These are phyloP conservation scores for Poecilia gillii DNA, from an alignment of 2,797 vertebrate genomes.

Conservation along the genomic window DNA sequence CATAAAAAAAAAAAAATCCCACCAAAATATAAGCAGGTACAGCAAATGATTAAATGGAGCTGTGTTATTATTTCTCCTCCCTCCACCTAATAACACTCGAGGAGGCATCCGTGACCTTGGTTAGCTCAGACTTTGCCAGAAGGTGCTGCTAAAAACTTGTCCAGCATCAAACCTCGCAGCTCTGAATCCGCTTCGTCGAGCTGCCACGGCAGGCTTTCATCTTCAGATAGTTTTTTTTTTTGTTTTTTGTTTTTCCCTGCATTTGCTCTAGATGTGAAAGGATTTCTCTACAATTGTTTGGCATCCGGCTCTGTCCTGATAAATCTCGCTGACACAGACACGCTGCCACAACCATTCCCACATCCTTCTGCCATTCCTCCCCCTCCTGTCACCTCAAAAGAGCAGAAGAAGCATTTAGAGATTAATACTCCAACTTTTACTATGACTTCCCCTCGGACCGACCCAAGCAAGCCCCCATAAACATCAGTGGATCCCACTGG, in stretches of 20 bases:
- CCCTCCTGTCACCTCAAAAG: constrained; percentile 37
- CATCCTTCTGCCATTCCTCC: constrained; percentile 35
- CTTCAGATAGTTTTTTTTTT: constrained; percentile 60
- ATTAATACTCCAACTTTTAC: constrained; percentile 56
- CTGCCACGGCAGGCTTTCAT: constrained; percentile 70
- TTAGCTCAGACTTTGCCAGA: constrained; percentile 18
- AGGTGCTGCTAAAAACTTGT: constrained; percentile 63
- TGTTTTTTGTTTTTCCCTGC: constrained; percentile 57
- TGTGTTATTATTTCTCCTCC: background rate
- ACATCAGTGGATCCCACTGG: constrained; percentile 65
- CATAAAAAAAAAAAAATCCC: background rate
- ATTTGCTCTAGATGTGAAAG: constrained; percentile 68
- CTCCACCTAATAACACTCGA: background rate
- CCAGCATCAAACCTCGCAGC: constrained; percentile 62
- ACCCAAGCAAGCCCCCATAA: constrained; percentile 54
- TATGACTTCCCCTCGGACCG: constrained; percentile 47
- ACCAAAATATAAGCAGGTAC: background rate
- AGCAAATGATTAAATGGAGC: background rate
- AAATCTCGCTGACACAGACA: constrained; percentile 66
- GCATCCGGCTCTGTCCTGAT: constrained; percentile 73
- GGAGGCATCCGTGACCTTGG: constrained; percentile 39
- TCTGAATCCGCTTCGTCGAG: constrained; percentile 66
- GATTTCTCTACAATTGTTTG: constrained; percentile 72
- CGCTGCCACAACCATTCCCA: constrained; percentile 17
- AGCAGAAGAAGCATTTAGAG: constrained; percentile 42